These are phyloP conservation scores for Didymodactylos carnosus DNA, from an alignment of 2,888 invertebrate genomes.

Conservation along the genomic window DNA sequence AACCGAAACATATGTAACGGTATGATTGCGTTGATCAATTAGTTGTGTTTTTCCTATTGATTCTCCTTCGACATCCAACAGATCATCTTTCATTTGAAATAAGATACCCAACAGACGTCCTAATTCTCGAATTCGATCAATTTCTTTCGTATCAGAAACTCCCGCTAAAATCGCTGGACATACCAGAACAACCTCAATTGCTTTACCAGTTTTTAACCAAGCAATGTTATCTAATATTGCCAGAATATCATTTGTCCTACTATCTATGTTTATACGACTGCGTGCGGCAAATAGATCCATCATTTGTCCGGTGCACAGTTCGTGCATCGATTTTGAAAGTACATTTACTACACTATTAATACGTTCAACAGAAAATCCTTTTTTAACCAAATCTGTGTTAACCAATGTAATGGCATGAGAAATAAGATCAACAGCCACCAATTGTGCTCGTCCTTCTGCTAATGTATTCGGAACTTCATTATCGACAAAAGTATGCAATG, in stretches of 20 bases:
- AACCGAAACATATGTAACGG: background rate
- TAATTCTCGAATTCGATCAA: background rate
- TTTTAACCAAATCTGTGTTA: background rate
- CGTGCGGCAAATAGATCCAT: background rate
- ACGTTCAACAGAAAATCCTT: background rate
- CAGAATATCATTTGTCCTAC: background rate
- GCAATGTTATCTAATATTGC: background rate
- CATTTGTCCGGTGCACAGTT: background rate
- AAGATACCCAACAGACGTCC: background rate
- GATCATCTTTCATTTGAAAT: conserved; percentile 1
- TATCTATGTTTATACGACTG: too few relatives aligned
- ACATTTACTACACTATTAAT: background rate
- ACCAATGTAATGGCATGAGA: background rate
- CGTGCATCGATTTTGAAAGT: background rate
- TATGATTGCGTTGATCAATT: background rate
- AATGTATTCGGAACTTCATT: background rate
- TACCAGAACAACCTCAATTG: background rate
- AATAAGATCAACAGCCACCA: background rate
- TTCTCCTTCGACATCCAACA: background rate
- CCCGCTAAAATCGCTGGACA: background rate
- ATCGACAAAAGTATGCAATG: background rate
- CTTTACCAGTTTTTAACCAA: background rate
- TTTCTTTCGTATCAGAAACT: background rate
- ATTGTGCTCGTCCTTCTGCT: background rate
- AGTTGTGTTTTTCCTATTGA: background rate